Evolutionary conservation across 2,888 invertebrate species (phyloP).

Genomic region (Limnephilus auricula): DNA sequence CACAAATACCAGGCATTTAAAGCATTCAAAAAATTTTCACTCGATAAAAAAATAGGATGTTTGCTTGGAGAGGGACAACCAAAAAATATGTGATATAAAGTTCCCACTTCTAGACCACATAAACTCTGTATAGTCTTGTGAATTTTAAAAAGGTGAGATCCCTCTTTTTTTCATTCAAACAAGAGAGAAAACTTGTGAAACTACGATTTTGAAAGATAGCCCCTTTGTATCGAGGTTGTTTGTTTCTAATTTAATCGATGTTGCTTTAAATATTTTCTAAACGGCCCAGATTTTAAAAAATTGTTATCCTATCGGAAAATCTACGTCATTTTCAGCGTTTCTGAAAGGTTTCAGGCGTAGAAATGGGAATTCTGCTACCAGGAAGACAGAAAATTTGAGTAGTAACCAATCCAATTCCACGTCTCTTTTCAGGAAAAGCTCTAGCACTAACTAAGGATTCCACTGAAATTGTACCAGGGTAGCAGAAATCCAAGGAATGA

Average conservation of each 20-base stretch:
- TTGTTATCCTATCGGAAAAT: not conserved
- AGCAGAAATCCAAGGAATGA: not conserved
- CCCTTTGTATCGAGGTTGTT: too few relatives aligned
- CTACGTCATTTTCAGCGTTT: not conserved
- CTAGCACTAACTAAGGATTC: not conserved
- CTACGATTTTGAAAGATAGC: too few relatives aligned
- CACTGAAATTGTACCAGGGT: not conserved
- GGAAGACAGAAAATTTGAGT: not conserved
- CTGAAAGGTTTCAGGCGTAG: not conserved
- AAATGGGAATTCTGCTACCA: conserved; percentile 19
- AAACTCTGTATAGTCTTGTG: too few relatives aligned
- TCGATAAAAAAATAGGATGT: too few relatives aligned
- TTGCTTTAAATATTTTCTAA: not conserved
- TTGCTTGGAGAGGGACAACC: too few relatives aligned
- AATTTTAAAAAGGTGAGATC: too few relatives aligned
- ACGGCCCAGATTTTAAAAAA: not conserved
- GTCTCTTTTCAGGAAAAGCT: not conserved
- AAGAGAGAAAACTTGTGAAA: too few relatives aligned
- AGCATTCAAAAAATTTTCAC: too few relatives aligned
- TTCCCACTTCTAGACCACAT: too few relatives aligned
- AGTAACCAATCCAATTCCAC: not conserved
- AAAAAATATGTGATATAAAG: too few relatives aligned
- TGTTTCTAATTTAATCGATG: not conserved
- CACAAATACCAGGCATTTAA: too few relatives aligned
- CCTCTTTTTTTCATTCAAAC: too few relatives aligned